Percentiles rank a stretch among this genome's conserved stretches.
Conservation (phyloP, 37 sponge, comb jelly and placozoan species). For the Eunapius fragilis region DNA sequence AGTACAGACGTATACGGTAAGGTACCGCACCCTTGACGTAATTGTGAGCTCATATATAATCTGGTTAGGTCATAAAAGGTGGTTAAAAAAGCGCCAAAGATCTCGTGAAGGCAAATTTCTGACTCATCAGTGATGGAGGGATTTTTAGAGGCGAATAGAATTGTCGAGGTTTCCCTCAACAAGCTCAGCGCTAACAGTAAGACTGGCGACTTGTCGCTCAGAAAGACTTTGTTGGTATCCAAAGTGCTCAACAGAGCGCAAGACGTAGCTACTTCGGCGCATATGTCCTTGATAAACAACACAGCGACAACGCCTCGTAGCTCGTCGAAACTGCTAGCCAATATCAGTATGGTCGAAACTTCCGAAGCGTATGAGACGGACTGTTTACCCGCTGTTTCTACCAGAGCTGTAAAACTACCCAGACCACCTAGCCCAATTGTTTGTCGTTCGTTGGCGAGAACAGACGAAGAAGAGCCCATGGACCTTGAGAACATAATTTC, state of each 20-base stretch:
- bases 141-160: slow-evolving; percentile 74
- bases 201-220: slow-evolving; percentile 52
- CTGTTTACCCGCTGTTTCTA: not conserved
- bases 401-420: not conserved
- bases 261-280: slow-evolving; percentile 54
- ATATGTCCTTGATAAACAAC: slow-evolving; percentile 17
- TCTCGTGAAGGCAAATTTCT: not conserved
- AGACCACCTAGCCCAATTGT: slow-evolving; percentile 48
- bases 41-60: not conserved
- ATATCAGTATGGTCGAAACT: slow-evolving; percentile 46
- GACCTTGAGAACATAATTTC: slow-evolving; percentile 55
- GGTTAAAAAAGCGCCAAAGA: not conserved
- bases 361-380: not conserved
- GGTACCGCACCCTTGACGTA: slow-evolving; percentile 4
- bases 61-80: slow-evolving; percentile 6
- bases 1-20: not conserved
- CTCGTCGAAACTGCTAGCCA: slow-evolving; percentile 71
- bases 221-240: slow-evolving; percentile 62
- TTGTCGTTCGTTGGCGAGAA: slow-evolving; percentile 3
- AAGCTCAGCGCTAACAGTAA: slow-evolving; percentile 52
- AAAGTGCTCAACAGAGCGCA: slow-evolving; percentile 64
- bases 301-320: slow-evolving; percentile 1
- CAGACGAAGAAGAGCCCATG: slow-evolving; percentile 48
- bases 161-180: slow-evolving; percentile 66
- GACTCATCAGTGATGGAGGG: slow-evolving; percentile 55